Base-by-base conservation (phyloP, 37 sponge, comb jelly and placozoan species). In the Cladorhizidae sp. region DNA sequence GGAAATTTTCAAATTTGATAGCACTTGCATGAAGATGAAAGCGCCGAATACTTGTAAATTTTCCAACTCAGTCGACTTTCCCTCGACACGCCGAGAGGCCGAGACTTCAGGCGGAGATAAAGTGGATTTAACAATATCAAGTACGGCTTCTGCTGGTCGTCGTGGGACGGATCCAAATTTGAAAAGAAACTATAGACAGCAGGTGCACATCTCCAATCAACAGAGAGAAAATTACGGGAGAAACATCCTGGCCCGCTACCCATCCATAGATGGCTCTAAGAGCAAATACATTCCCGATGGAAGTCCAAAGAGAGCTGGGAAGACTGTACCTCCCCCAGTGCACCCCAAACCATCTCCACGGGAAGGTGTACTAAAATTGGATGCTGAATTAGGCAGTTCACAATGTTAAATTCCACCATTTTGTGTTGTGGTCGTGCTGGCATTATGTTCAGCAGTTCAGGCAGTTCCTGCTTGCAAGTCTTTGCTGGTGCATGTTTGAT, bases 261-360 rank as follows among this genome's bases (percentile, higher is more conserved):
- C 80, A 14, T 79, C 80, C 36, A 51, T 79, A 35, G 80, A 79
- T 79, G 56, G 49, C 3, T 43, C 78, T 7, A 77, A 77, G 49
- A 71, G 28, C 40, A 73, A 73, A 51, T 50, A 45, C 29, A 50
- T n/a, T 25, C 67, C 18, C 2, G 32, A 65, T 33, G 36, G 49
- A 45, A 45, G 49, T 45, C 49, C 9, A 45, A 45, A 45, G 49
- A 45, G 49, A 45, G 49, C 8, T 12, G 49, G 9, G 49, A 45
- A 9, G 49, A 45, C 8, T 12, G 49, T 5, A 12, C 49, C 49
- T 45, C 49, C 67, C 3, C 31, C 36, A 14, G 31, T 33, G 32
- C 67, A 2, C 17, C 36, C 33, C 2, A 65, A 33, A 12, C 31
- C 17, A 25, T 32, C 37, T 65, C 32, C 31, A 49, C 39, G 22